Percentiles rank a stretch among this genome's conserved stretches.
These are phyloP conservation scores for Oenanthe melanoleuca DNA, from an alignment of 2,113 vertebrate species.

Conservation along the genomic window DNA sequence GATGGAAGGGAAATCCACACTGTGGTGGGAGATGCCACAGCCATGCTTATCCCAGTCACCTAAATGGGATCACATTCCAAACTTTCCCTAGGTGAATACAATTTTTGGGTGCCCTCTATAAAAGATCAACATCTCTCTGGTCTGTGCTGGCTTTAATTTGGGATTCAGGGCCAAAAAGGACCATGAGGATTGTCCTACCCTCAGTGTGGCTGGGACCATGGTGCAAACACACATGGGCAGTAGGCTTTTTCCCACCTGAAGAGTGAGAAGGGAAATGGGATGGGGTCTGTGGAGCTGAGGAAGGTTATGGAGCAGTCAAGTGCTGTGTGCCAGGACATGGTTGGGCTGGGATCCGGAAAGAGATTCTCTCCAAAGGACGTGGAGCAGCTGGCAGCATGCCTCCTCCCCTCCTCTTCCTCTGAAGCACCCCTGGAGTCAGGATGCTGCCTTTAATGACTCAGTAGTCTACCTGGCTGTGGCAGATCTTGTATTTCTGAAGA, in stretches of 20 bases:
- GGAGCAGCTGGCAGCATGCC: neutral
- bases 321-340: neutral
- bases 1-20: neutral
- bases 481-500: conserved; percentile 20
- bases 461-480: conserved; percentile 32
- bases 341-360: neutral
- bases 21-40: neutral
- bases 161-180: neutral
- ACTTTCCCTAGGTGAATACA: neutral
- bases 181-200: neutral
- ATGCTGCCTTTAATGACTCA: conserved; percentile 52
- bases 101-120: neutral
- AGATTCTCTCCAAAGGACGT: neutral
- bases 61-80: neutral
- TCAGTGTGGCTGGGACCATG: neutral
- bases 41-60: neutral
- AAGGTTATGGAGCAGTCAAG: conserved; percentile 1
- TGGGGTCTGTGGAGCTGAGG: neutral
- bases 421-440: conserved; percentile 55
- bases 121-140: neutral
- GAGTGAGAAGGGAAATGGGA: neutral
- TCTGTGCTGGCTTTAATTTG: neutral
- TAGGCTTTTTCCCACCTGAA: neutral
- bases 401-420: conserved; percentile 50
- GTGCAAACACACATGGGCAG: neutral